A percentile compares a stretch with the other conserved stretches of the same genome.
phyloP scores from a whole-genome alignment of 2,888 invertebrate genomes.

The Asteroscopus sphinx region DNA sequence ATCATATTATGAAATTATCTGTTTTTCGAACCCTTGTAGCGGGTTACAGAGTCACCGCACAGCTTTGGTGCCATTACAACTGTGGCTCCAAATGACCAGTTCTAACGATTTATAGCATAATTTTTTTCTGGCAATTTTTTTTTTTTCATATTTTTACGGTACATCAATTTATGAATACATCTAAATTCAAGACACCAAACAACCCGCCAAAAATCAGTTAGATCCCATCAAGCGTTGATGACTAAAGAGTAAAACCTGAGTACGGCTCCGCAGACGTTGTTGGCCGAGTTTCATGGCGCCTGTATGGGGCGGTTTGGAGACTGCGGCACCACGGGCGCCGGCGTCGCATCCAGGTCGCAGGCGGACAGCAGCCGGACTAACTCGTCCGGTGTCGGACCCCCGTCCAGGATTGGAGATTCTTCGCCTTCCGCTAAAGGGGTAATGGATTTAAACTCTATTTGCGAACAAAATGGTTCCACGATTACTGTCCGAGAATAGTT shows the following conservation, averaged over 20 bases:
- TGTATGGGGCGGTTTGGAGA: constrained; percentile 81
- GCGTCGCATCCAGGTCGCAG: constrained; percentile 97
- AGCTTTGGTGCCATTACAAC: no score
- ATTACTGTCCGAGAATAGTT: no score
- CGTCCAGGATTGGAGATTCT: constrained; percentile 88
- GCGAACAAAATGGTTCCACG: no score
- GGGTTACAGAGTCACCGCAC: no score
- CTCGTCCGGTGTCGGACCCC: constrained; percentile 98
- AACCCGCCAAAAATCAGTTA: constrained; percentile 13
- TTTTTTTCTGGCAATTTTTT: no score
- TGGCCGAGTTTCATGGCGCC: constrained; percentile 72
- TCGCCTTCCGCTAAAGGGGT: constrained; percentile 87
- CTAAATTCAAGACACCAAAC: constrained; percentile 9
- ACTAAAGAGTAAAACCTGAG: constrained; percentile 62
- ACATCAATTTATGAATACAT: neutral
- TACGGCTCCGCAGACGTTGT: constrained; percentile 59
- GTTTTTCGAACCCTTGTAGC: no score
- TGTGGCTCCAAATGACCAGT: no score
- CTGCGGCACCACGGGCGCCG: constrained; percentile 80
- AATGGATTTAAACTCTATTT: no score
- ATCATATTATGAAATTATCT: no score
- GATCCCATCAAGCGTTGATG: constrained; percentile 48
- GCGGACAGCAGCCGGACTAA: constrained; percentile 97
- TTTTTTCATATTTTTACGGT: no score
- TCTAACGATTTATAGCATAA: no score